phyloP scores from a whole-genome alignment of 2,113 vertebrate genomes.

The Clarias gariepinus region DNA sequence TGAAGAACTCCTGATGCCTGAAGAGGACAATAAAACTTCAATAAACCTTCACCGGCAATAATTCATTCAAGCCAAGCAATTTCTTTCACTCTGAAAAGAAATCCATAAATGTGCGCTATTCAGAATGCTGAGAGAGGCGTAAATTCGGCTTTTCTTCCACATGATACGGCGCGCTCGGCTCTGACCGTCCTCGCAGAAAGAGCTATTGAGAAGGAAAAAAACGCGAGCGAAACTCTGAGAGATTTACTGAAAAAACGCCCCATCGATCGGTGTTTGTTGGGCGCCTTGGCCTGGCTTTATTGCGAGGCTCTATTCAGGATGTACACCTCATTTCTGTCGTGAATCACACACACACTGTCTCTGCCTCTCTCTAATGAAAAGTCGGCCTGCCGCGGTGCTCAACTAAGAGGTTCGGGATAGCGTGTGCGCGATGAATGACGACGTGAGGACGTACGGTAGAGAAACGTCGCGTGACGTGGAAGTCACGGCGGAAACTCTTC shows the following conservation, averaged over 20 bases:
- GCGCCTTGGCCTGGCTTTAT: neutral
- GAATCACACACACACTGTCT: conserved; percentile 21
- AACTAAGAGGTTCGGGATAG: neutral
- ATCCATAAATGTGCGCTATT: conserved; percentile 22
- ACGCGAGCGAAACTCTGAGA: neutral
- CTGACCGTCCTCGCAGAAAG: conserved; percentile 25
- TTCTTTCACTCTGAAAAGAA: neutral
- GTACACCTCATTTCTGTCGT: neutral
- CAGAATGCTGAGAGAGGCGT: conserved; percentile 27
- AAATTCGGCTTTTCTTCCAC: conserved; percentile 32
- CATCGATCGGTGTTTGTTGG: conserved; percentile 43
- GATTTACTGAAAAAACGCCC: conserved; percentile 33
- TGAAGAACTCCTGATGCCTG: conserved; percentile 6
- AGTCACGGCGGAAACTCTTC: too few relatives aligned
- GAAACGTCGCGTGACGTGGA: too few relatives aligned
- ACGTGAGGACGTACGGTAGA: too few relatives aligned
- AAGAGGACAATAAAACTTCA: neutral
- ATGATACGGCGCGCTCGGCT: neutral
- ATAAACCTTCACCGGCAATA: neutral
- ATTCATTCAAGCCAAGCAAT: neutral
- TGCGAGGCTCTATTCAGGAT: conserved; percentile 22
- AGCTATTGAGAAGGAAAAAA: conserved; percentile 39
- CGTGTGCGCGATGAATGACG: neutral
- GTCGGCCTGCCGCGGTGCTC: conserved; percentile 13
- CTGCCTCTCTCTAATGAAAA: conserved; percentile 37